phyloP scores from a whole-genome alignment of 64 coral and sea anemone genomes.

The Pocillopora damicornis region DNA sequence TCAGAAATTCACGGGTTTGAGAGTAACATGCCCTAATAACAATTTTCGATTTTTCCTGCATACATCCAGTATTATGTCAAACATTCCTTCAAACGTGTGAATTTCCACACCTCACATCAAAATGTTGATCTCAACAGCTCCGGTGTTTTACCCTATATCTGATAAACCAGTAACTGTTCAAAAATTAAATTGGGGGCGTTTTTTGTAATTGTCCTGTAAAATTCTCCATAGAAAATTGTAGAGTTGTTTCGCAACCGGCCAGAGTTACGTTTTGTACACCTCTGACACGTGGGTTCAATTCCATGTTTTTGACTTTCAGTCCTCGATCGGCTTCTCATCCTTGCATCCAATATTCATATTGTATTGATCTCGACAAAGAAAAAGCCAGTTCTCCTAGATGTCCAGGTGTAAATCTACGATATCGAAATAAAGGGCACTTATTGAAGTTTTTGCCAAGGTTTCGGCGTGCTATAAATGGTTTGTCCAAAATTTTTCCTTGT shows the following conservation, averaged over 20 bases:
- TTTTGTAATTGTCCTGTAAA: not conserved
- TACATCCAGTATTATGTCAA: not conserved
- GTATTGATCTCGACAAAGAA: constrained; percentile 54
- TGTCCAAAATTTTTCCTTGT: not conserved
- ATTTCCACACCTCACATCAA: no score
- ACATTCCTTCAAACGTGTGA: constrained; percentile 27
- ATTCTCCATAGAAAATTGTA: not conserved
- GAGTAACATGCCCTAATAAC: not conserved
- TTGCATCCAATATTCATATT: constrained; percentile 13
- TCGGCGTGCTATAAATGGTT: not conserved
- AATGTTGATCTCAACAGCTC: no score
- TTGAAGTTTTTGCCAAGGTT: constrained; percentile 1
- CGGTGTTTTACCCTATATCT: no score
- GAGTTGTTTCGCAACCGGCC: not conserved
- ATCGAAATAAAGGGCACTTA: constrained; percentile 46
- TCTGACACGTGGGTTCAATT: not conserved
- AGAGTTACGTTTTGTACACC: not conserved
- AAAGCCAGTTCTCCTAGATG: constrained; percentile 45
- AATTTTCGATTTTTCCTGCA: not conserved
- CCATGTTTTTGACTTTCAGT: not conserved
- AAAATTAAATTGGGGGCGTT: not conserved
- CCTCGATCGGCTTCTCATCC: not conserved
- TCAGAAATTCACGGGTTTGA: not conserved
- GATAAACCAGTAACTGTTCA: no score
- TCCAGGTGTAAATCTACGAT: constrained; percentile 61